Evolutionary conservation across 2,888 invertebrate species (phyloP), one percentile per base, ranked within the genome.

Genomic region (Patella ulyssiponensis): DNA sequence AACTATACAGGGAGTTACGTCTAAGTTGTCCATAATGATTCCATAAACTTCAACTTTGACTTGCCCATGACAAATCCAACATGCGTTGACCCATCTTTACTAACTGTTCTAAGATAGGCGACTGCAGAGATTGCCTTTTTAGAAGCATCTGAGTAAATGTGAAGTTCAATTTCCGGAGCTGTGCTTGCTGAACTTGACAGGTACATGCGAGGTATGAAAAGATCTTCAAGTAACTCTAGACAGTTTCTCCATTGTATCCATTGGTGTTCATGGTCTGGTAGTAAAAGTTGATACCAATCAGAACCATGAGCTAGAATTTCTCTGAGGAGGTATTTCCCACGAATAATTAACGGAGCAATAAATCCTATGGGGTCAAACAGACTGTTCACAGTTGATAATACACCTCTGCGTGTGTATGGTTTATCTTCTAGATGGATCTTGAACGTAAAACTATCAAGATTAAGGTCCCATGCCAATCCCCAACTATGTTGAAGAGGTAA

Each of bases 71-170:
- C 52, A 56, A 76, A 79, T 20, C 73, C 76, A 2, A 71, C 27
- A 12, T 27, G 12, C 33, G 33, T 33, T 33, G 2, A 33, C 4
- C 33, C 33, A 33, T 4, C 33, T 4, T 33, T 33, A 33, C 33
- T 33, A 33, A 33, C 33, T 33, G 33, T 33, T 33, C 33, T 33
- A 33, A 77, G 23, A 23, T 80, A 80, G 9, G 72, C 73, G 1
- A 74, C 78, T 14, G 76, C 75, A 17, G 79, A 69, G 15, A 79
- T 79, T 7, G 76, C 81, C n/a, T 76, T 75, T 70, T 77, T 78
- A 5, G 78, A 78, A 7, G 82, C 82, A 75, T 82, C 80, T 15
- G 74, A 71, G 75, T 77, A 81, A 15, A 78, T 23, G 53, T 79
- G 80, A 15, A 79, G 12, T 56, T 79, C 73, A 20, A 14, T 27